phyloP scores from a whole-genome alignment of 2,888 invertebrate genomes.

The Microctonus brassicae region DNA sequence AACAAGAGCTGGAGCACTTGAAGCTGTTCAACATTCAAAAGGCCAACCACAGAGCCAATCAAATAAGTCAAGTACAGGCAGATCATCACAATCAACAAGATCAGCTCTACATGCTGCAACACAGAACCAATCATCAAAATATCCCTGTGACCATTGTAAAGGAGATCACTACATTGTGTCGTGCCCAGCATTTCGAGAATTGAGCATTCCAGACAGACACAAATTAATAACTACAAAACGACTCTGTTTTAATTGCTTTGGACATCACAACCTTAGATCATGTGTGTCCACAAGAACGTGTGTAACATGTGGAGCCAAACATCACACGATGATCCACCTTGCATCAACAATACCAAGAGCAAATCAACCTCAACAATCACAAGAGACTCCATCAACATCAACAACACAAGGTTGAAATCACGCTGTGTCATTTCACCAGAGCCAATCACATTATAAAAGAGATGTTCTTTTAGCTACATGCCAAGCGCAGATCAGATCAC shows the following conservation, averaged over 20 bases:
- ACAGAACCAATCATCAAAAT: neutral
- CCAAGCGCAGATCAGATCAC: neutral
- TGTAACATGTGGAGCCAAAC: neutral
- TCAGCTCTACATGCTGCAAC: neutral
- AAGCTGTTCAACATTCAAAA: no score
- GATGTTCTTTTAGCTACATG: neutral
- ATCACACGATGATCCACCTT: no score
- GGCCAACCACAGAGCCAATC: neutral
- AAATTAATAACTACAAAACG: neutral
- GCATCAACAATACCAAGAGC: neutral
- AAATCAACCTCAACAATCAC: neutral
- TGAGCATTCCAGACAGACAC: neutral
- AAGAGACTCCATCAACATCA: no score
- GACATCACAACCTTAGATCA: neutral
- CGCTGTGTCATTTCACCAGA: neutral
- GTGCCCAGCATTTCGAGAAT: neutral
- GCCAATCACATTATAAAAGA: neutral
- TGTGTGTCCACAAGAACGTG: neutral
- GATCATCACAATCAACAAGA: neutral
- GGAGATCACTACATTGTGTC: neutral
- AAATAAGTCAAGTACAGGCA: neutral
- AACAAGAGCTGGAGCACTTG: no score
- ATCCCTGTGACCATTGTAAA: neutral
- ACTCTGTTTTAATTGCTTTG: neutral
- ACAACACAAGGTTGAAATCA: neutral